Evolutionary conservation across 2,113 vertebrate species (phyloP).

Genomic region (Passer montanus): DNA sequence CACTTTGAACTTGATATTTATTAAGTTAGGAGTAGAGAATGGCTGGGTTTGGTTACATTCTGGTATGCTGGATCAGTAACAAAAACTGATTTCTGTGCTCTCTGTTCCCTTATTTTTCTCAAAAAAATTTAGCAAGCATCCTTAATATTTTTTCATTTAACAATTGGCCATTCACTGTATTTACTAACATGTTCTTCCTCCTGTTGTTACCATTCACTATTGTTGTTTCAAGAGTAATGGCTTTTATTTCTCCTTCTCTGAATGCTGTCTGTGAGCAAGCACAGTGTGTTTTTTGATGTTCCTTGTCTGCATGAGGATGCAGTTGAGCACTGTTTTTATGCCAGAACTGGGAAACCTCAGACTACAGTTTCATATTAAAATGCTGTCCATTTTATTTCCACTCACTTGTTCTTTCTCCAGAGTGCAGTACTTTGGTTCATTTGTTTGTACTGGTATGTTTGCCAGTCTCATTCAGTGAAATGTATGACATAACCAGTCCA

Average conservation of each 20-base stretch:
- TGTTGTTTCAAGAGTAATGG: not conserved
- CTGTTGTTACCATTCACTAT: not conserved
- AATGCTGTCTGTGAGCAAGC: not conserved
- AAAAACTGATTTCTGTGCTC: not conserved
- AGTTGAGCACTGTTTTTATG: not conserved
- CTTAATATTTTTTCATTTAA: not conserved
- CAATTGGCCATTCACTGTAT: not conserved
- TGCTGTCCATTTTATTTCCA: not conserved
- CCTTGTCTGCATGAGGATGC: not conserved
- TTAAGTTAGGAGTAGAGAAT: not conserved
- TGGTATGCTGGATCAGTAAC: not conserved
- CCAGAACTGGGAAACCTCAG: fast-evolving
- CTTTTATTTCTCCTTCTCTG: not conserved
- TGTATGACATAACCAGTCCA: not conserved
- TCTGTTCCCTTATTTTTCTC: not conserved
- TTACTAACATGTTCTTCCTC: not conserved
- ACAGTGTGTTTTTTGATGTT: not conserved
- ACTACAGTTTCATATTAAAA: not conserved
- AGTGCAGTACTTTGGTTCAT: not conserved
- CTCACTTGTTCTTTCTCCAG: not conserved
- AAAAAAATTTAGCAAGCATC: not conserved
- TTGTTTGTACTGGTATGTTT: not conserved
- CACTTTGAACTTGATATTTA: not conserved
- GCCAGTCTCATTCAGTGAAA: not conserved
- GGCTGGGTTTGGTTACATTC: not conserved